Base-by-base conservation (phyloP, 2,113 vertebrate genomes). In the Vanacampus margaritifer region DNA sequence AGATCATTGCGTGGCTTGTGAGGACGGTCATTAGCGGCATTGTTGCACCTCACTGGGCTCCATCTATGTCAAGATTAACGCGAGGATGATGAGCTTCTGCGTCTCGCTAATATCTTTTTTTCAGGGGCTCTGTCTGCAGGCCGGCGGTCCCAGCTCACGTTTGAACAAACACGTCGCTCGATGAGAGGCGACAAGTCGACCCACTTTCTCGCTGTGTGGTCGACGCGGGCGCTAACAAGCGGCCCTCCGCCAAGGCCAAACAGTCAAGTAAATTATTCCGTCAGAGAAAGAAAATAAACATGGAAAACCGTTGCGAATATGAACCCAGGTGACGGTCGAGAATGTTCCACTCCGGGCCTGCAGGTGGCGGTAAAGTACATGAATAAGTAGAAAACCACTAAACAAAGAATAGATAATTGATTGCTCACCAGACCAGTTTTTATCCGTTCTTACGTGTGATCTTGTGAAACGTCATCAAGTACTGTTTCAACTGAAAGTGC, bases 21-120 rank as follows among this genome's bases (percentile, higher is more conserved):
- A 53, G n/a, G 51, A 3, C 1, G 3, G 51, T 87, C 84, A 86
- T 87, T 87, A 88, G 57, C 6, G 17, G 60, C n/a, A n/a, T n/a
- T 70, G 84, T 83, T 84, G 65, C 24, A 39, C 84, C 71, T 79
- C 76, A 3, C 21, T 23, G 41, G 6, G 19, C 48, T 51, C 21
- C 50, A 23, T 53, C 50, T 5, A 26, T 14, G 12, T 26, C 0
- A 54, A 26, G 24, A 54, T 3, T 13, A 54, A 46, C 17, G 17
- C 19, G 17, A 51, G 3, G 21, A 51, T 51, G 54, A 57, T 56
- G 54, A 39, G 21, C 39, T 3, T 26, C n/a, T 26, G 5, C 16
- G n/a, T n/a, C 10, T 23, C 10, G 2, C 59, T 23, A 61, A 24
- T 24, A 24, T 61, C 21, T 41, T 43, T 26, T 62, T 21, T 23